Evolutionary conservation across 2,113 vertebrate genomes (phyloP), one percentile per base, ranked within the genome.

Genomic region (Brachirus orientalis): DNA sequence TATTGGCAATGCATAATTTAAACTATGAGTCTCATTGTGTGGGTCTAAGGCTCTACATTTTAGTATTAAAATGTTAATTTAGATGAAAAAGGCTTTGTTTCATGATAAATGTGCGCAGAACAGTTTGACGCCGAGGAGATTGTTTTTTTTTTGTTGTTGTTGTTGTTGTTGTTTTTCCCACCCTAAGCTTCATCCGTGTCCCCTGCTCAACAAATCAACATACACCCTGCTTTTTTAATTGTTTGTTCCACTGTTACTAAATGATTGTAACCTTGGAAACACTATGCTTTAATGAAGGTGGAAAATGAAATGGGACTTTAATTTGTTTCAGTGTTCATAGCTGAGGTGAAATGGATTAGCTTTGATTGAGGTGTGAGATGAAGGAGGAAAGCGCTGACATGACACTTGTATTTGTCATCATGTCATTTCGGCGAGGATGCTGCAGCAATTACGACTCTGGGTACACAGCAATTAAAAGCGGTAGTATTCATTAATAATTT

Each of bases 401-500:
- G 90, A 87, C 91, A 91, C 92, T 91, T 85, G 84, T 87, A 89
- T 94, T 92, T 92, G 91, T 93, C 90, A 92, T 85, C 86, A 58
- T 90, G 92, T 92, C 91, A 87, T 88, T 89, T 91, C 86, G 85
- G 82, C 85, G 85, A 91, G 89, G 89, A 88, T 86, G 89, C 88
- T 65, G 88, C 86, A 73, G 89, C 90, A 92, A 92, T 93, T 92
- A 93, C 78, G 80, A 88, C 81, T 82, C 77, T 56, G 78, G 90
- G 88, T 89, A 86, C 90, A 87, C 88, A 80, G 90, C 92, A 92
- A 93, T 93, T 92, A 93, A 91, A 91, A 91, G 78, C 64, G 61
- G 76, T 81, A 83, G 86, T 83, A 85, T 92, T 93, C 92, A 93
- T 94, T 93, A 93, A 93, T 92, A 91, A 92, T 90, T 92, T 90